Percentiles rank a stretch among this genome's conserved stretches.
Conservation (phyloP, 1,140 invertebrate species). For the Bombus difficillimus region DNA sequence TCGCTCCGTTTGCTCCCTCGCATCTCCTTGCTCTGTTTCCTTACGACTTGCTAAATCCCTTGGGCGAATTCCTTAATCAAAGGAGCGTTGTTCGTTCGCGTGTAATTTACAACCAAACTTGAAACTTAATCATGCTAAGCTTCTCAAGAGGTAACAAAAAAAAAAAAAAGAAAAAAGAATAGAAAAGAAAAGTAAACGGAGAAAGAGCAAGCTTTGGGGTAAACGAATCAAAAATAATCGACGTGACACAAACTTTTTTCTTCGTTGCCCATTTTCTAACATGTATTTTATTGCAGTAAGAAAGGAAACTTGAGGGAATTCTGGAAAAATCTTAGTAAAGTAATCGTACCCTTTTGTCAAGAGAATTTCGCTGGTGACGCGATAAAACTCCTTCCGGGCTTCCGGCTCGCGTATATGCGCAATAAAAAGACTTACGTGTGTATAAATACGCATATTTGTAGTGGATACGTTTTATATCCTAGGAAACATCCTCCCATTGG, state of each 20-base stretch:
- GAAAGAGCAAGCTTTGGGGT: not conserved
- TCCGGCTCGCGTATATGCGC: too few relatives aligned
- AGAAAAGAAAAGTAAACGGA: not conserved
- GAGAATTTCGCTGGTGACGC: not conserved
- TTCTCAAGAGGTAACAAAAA: not conserved
- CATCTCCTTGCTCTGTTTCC: slow-evolving; percentile 14
- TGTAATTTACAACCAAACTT: slow-evolving; percentile 34
- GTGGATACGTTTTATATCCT: not conserved
- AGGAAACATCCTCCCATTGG: not conserved
- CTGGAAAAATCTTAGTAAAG: not conserved
- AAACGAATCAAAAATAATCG: slow-evolving; percentile 29
- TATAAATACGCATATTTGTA: not conserved
- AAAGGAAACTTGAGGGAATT: not conserved
- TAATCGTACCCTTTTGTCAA: not conserved
- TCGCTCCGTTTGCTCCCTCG: slow-evolving; percentile 5
- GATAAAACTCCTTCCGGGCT: not conserved
- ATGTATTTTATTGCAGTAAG: not conserved
- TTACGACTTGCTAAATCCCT: slow-evolving; percentile 24
- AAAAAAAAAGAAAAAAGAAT: not conserved
- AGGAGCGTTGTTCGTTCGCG: slow-evolving; percentile 40
- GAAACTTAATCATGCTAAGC: slow-evolving; percentile 34
- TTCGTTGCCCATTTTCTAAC: not conserved
- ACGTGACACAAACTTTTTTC: not conserved
- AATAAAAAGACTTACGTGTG: not conserved
- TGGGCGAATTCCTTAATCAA: slow-evolving; percentile 49